Evolutionary conservation across 2,888 invertebrate species (phyloP).

Genomic region (Drosophila kanekoi): DNA sequence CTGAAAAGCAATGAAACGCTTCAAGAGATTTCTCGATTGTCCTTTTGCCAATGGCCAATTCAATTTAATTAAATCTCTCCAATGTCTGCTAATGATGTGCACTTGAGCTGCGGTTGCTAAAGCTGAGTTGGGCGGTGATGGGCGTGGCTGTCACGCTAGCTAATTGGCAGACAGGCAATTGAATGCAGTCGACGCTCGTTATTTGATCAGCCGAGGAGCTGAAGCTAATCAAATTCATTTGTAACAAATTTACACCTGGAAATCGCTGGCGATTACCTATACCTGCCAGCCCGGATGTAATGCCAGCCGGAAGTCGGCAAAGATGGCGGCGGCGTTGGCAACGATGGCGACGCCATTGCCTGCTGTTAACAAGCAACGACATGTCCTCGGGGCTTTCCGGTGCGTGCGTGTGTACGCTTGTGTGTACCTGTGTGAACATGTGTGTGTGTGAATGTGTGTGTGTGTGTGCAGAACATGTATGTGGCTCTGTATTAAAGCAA

Average conservation of each 20-base stretch:
- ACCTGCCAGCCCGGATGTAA: conserved; percentile 64
- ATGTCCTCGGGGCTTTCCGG: conserved; percentile 41
- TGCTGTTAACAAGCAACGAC: conserved; percentile 53
- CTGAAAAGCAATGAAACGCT: conserved; percentile 39
- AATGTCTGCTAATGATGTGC: conserved; percentile 68
- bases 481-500: conserved; percentile 57
- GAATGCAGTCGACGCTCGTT: conserved; percentile 35
- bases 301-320: conserved; percentile 69
- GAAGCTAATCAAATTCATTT: conserved; percentile 72
- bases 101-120: conserved; percentile 48
- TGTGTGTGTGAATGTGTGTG: conserved; percentile 12
- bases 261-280: conserved; percentile 57
- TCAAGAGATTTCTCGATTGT: conserved; percentile 48
- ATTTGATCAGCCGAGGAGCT: conserved; percentile 32
- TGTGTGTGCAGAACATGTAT: conserved; percentile 40
- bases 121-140: not conserved
- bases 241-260: conserved; percentile 52
- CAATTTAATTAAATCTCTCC: conserved; percentile 74
- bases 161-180: conserved; percentile 26
- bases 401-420: conserved; percentile 2
- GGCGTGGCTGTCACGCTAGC: conserved; percentile 5
- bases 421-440: conserved; percentile 12
- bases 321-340: conserved; percentile 51
- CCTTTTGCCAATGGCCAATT: conserved; percentile 58
- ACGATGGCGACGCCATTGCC: conserved; percentile 36